Conservation (phyloP, 2,797 vertebrate species). For the Fistularia commersonii region DNA sequence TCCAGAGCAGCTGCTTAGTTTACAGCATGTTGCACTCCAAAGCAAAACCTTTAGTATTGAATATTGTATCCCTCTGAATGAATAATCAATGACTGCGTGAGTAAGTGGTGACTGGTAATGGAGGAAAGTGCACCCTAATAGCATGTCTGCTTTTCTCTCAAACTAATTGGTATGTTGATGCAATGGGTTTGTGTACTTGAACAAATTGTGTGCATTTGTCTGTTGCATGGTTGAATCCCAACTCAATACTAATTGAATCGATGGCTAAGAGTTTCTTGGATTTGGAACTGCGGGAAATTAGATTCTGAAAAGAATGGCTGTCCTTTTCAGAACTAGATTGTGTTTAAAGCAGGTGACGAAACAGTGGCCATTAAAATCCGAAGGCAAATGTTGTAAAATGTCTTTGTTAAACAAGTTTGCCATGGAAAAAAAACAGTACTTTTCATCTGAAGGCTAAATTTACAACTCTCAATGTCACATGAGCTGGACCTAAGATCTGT, state of each 20-base stretch:
- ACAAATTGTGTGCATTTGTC: constrained; percentile 10
- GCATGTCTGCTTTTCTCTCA: constrained; percentile 30
- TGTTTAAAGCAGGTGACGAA: no score
- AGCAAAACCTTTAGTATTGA: constrained; percentile 23
- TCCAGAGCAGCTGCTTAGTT: not conserved
- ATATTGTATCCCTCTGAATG: constrained; percentile 18
- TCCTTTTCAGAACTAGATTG: no score
- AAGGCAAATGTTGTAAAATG: constrained; percentile 9
- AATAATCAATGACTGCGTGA: constrained; percentile 60
- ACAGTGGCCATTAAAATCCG: not conserved
- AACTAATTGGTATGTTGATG: constrained; percentile 21
- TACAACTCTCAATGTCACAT: no score
- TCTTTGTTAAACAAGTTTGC: constrained; percentile 4
- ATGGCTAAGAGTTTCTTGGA: constrained; percentile 13
- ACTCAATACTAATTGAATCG: constrained; percentile 40
- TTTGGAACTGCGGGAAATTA: not conserved
- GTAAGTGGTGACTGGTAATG: constrained; percentile 61
- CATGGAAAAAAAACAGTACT: constrained; percentile 1
- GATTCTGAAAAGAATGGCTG: no score
- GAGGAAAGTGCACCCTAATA: constrained; percentile 60
- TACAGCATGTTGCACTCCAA: constrained; percentile 7
- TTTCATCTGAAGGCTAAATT: no score
- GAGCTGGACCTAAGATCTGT: not conserved
- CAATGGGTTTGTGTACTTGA: constrained; percentile 21
- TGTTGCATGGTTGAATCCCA: constrained; percentile 28